Base-by-base conservation (phyloP, 92 coral and sea anemone genomes). In the Chrysogorgia sp. region DNA sequence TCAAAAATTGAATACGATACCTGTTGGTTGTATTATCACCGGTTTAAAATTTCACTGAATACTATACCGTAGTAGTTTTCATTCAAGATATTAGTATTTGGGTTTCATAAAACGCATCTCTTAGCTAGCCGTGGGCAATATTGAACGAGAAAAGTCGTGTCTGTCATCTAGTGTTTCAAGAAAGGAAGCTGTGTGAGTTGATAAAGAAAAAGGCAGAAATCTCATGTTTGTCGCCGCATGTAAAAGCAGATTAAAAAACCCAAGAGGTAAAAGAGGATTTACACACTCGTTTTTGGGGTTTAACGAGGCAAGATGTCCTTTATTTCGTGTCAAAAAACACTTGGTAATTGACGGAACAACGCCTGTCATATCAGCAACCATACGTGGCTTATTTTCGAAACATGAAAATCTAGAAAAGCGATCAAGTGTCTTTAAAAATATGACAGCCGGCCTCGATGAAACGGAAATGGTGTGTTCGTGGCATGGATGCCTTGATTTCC, bases 391-490 rank as follows among this genome's bases (percentile, higher is more conserved):
- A 34, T 67, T 37, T 67, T 10, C 28, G 40, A 30, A 67, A 67
- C 12, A n/a, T 31, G 25, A 45, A 49, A 28, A 25, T 4, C 0
- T 35, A 19, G 1, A 48, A 47, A 48, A n/a, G 41, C 56, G 66
- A 67, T 34, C 55, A 15, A 23, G 21, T 22, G 3, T 22, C 29
- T 20, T n/a, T 29, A 30, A 61, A 28, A 58, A 58, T 17, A 28
- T 61, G 67, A 61, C 67, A 5, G 29, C 35, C 29, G 67, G 20
- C 78, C n/a, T n/a, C n/a, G n/a, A 31, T 30, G 63, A 53, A 72
- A 55, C 79, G 79, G 79, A 72, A 72, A 72, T 41, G 19, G 31
- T n/a, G 3, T 72, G 17, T 72, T 72, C 65, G 48, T 40, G 55
- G 2, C 17, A 55, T 29, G 40, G 55, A 52, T 56, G 32, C 79